These are phyloP conservation scores for Drosophila percnosoma DNA, from an alignment of 2,888 invertebrate genomes.

Conservation along the genomic window DNA sequence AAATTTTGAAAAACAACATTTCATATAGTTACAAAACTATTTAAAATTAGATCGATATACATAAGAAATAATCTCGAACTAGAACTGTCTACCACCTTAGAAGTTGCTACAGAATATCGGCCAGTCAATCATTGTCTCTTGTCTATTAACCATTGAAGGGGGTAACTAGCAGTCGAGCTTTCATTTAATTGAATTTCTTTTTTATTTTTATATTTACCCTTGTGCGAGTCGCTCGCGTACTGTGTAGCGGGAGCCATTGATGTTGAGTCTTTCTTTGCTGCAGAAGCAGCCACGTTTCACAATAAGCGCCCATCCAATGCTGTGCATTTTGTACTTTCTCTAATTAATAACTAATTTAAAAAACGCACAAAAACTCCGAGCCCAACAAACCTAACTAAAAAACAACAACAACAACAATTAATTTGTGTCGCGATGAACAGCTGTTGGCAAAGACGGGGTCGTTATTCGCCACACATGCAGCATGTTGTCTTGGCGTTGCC, in stretches of 20 bases:
- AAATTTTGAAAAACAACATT: not conserved
- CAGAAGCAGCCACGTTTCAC: slow-evolving; percentile 92
- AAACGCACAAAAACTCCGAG: slow-evolving; percentile 52
- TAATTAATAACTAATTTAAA: slow-evolving; percentile 48
- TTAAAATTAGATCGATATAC: not conserved
- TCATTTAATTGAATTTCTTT: slow-evolving; percentile 1
- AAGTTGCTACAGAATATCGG: not conserved
- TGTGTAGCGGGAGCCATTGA: slow-evolving; percentile 90
- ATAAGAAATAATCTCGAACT: not conserved
- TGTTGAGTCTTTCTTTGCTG: slow-evolving; percentile 89
- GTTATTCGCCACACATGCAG: slow-evolving; percentile 41
- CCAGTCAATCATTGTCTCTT: not conserved
- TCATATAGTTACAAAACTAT: not conserved
- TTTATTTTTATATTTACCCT: slow-evolving; percentile 86
- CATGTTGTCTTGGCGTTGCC: slow-evolving; percentile 54
- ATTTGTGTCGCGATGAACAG: slow-evolving; percentile 39
- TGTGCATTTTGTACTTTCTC: slow-evolving; percentile 86
- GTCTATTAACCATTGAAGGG: not conserved
- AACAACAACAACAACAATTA: slow-evolving; percentile 45
- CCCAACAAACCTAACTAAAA: slow-evolving; percentile 58
- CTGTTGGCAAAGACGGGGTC: slow-evolving; percentile 48
- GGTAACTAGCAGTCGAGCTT: not conserved
- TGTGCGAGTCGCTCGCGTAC: slow-evolving; percentile 90
- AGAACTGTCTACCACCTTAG: not conserved
- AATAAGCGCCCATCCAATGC: slow-evolving; percentile 89